These are phyloP conservation scores for Tenthredo scrophulariae DNA, from an alignment of 2,888 invertebrate species.

Conservation along the genomic window DNA sequence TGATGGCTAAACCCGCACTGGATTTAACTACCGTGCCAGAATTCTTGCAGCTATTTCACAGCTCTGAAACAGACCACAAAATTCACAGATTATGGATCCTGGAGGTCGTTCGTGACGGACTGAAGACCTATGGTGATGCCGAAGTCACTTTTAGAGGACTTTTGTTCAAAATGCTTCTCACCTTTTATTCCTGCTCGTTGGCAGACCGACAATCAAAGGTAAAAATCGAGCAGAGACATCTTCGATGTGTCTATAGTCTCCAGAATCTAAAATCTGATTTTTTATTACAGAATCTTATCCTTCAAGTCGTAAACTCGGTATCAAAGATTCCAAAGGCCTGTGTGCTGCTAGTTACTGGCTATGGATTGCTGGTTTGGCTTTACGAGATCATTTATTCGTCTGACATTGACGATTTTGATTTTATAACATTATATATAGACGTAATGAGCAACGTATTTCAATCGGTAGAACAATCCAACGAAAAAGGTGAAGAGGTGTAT, in stretches of 20 bases:
- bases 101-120: constrained; percentile 87
- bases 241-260: neutral
- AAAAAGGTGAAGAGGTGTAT: constrained; percentile 59
- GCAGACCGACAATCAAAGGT: constrained; percentile 84
- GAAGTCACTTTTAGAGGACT: constrained; percentile 86
- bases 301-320: constrained; percentile 83
- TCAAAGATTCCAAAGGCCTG: constrained; percentile 84
- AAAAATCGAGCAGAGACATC: constrained; percentile 49
- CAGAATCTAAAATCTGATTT: constrained; percentile 45
- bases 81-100: constrained; percentile 89
- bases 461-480: constrained; percentile 58
- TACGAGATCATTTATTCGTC: constrained; percentile 72
- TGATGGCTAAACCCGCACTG: constrained; percentile 88
- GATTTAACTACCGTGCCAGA: constrained; percentile 92
- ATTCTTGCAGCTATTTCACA: constrained; percentile 91
- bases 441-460: constrained; percentile 68
- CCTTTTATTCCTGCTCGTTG: constrained; percentile 84
- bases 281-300: constrained; percentile 80
- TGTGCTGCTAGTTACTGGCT: constrained; percentile 83
- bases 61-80: constrained; percentile 85
- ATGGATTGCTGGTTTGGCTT: constrained; percentile 88
- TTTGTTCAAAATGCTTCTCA: constrained; percentile 88
- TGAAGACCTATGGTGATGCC: constrained; percentile 88
- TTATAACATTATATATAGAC: constrained; percentile 63
- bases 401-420: constrained; percentile 62